A percentile compares a stretch with the other conserved stretches of the same genome.
These are phyloP conservation scores for Bombus waltoni DNA, from an alignment of 1,140 invertebrate species.

Conservation along the genomic window DNA sequence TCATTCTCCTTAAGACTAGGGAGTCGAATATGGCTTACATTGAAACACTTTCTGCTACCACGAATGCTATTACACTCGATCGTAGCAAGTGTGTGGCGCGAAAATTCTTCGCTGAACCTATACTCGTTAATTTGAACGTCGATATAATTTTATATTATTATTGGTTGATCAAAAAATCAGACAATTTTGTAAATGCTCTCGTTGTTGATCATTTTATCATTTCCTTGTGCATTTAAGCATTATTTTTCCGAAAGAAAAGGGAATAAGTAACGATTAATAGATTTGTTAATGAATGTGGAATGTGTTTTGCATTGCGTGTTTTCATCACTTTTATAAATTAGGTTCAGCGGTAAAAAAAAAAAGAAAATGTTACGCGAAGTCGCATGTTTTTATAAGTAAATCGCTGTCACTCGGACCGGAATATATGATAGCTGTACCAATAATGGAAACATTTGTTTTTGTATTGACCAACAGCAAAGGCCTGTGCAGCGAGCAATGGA, in stretches of 20 bases:
- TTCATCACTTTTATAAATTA: slow-evolving; percentile 39
- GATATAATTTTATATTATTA: slow-evolving; percentile 27
- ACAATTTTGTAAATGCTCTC: slow-evolving; percentile 11
- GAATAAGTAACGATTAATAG: background rate
- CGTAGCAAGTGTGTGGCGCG: slow-evolving; percentile 9
- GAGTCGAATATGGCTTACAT: slow-evolving; percentile 69
- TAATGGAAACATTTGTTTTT: slow-evolving; percentile 57
- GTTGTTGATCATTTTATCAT: slow-evolving; percentile 16
- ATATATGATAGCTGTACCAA: slow-evolving; percentile 35
- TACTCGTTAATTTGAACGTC: slow-evolving; percentile 36
- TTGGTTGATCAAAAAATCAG: slow-evolving; percentile 5
- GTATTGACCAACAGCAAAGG: slow-evolving; percentile 45
- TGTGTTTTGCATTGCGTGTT: slow-evolving; percentile 25
- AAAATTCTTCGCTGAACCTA: slow-evolving; percentile 61
- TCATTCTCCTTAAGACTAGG: slow-evolving; percentile 62
- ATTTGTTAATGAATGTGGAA: slow-evolving; percentile 33
- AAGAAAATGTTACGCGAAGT: slow-evolving; percentile 24
- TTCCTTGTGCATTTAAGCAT: slow-evolving; percentile 41
- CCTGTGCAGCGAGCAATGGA: slow-evolving; percentile 46
- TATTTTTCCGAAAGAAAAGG: background rate
- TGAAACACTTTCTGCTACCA: slow-evolving; percentile 63
- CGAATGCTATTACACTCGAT: slow-evolving; percentile 3
- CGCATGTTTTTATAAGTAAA: slow-evolving; percentile 46
- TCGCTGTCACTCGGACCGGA: slow-evolving; percentile 30
- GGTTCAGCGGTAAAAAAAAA: slow-evolving; percentile 43